Base-by-base conservation (phyloP, 2,888 invertebrate species). In the Neocrepidodera transversa region DNA sequence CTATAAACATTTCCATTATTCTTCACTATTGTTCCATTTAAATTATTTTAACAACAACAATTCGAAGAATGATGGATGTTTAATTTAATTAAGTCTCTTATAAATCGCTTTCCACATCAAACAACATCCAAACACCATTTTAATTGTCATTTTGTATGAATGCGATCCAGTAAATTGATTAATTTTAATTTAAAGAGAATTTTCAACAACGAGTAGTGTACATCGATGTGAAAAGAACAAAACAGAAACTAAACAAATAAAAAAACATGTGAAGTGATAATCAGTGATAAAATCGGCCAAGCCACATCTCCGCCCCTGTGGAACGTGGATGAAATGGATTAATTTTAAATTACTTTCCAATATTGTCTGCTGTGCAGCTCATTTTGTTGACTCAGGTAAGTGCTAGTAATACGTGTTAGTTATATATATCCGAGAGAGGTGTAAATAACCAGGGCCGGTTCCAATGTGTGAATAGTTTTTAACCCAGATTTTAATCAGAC, bases 201-300 rank as follows among this genome's bases (percentile, higher is more conserved):
- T 47, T 52, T 47, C 43, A 26, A 55, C 53, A 59, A 54, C 52
- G 60, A 60, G 51, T 30, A 40, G 32, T 50, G 20, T 20, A 56
- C 52, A 60, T 52, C 60, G 52, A 60, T 51, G 2, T 32, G 17
- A 56, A 47, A 56, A 49, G 40, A 20, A 40, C 17, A 16, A 40
- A 40, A 36, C 35, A 16, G 36, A 36, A 36, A 11, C 13, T n/a
- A 16, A 23, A 42, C n/a, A 42, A 42, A 10, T 42, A n/a, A 20
- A 45, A 50, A 54, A 54, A 54, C 23, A 54, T 54, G 54, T 54
- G 54, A 54, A 54, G 45, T 54, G 45, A 43, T 53, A 35, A 8
- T n/a, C 17, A 35, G 42, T 42, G 42, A 45, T 16, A 26, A 13
- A 26, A 5, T 13, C 45, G 26, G 14, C 14, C 14, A n/a, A 8